Base-by-base conservation (phyloP, 2,113 vertebrate species). In the Petrocephalus zakoni region DNA sequence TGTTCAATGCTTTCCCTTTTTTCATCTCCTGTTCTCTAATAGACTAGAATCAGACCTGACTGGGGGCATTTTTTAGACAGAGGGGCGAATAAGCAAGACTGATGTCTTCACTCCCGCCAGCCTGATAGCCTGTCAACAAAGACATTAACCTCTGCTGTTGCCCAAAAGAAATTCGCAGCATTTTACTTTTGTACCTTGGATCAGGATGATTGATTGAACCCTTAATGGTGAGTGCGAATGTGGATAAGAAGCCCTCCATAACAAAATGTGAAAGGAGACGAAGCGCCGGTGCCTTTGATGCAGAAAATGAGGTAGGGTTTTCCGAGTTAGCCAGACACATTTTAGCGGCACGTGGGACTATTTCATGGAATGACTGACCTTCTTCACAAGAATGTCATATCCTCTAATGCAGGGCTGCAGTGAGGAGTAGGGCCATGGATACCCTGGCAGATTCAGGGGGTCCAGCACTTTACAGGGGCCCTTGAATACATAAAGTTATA, bases 51-150 rank as follows among this genome's bases (percentile, higher is more conserved):
- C 22, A 55, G 51, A 56, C 25, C 84, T 55, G 84, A 86, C 52
- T 29, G n/a, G 84, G n/a, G 29, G 53, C 84, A 86, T 25, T 85
- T 85, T 56, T 86, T 58, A 55, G 29, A 55, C 11, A 22, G 42
- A 4, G 4, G 34, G 29, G 10, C 11, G 55, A 29, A 64, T 64
- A n/a, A 87, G 86, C 37, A 87, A 64, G 86, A 87, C 56, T 22
- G 56, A 87, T 87, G 56, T 64, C 34, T 22, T 64, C 55, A 64
- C 56, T 61, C 25, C 34, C 4, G 85, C 25, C 85, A n/a, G 85
- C 34, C 85, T 58, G 55, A 61, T 61, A 87, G 86, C 37, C 86
- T 87, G 53, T 87, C 85, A 87, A 42, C 85, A 58, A n/a, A 55
- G 29, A 61, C 85, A 37, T 56, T 86, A 86, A 86, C 85, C 85